Base-by-base conservation (phyloP, 2,888 invertebrate species). In the Tetropium fuscum region DNA sequence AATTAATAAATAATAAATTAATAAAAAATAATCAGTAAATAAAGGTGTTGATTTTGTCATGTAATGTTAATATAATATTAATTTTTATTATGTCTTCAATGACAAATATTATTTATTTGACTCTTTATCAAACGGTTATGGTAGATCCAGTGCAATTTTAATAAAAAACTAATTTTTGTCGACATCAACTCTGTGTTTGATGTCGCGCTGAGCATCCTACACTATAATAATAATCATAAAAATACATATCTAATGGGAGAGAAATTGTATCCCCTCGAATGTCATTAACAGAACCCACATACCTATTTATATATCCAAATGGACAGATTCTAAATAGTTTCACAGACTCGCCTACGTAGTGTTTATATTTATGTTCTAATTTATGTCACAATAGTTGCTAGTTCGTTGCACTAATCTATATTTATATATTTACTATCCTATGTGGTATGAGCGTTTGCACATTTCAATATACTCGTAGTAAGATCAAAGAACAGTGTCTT, bases 401-500 rank as follows among this genome's bases (percentile, higher is more conserved):
- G 70, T 68, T 70, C 68, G 59, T 65, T 68, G 70, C 66, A 68
- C 70, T 63, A 57, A 30, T 60, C 69, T 69, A 69, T 68, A 68
- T 69, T 67, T n/a, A n/a, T 59, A 51, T 11, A 27, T 40, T 45
- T 41, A 40, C 18, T 51, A 18, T 19, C 10, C 32, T 8, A 20
- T 22, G 11, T 20, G 36, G 34, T 34, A 34, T 13, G 16, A 13
- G n/a, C n/a, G 20, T 13, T 27, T 16, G 38, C 27, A 25, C 10
- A n/a, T 6, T 48, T 16, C 20, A 47, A 11, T 11, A n/a, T n/a
- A n/a, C n/a, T n/a, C n/a, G n/a, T n/a, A 32, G 45, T 3, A 32
- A 8, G 19, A 5, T 30, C 32, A 47, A 19, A 32, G 32, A n/a
- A 47, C 18, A 10, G 19, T 32, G n/a, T 19, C 15, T 10, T 38